Percentiles rank a stretch among this genome's conserved stretches.
Conservation (phyloP, 2,797 vertebrate species). For the Leptatherina wallacei region DNA sequence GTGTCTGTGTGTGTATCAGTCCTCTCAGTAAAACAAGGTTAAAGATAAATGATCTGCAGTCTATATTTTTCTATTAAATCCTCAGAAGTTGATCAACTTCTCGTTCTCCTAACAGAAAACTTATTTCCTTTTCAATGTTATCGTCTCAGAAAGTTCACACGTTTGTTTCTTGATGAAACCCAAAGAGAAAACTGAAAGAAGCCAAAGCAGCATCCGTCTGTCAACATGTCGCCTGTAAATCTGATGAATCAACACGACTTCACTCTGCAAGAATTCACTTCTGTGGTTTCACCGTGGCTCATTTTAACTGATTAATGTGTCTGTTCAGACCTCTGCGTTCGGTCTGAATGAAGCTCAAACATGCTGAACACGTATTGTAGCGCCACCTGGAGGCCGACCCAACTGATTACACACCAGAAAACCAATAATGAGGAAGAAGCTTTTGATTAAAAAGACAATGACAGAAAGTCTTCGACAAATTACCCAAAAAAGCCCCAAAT, state of each 20-base stretch:
- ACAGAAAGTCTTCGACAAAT: too few species aligned
- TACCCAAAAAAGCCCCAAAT: too few species aligned
- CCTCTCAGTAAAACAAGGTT: too few species aligned
- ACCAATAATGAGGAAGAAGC: neutral
- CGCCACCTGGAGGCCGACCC: constrained; percentile 34
- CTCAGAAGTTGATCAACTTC: too few species aligned
- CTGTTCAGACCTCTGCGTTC: neutral
- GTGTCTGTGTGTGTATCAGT: too few species aligned
- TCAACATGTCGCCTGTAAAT: constrained; percentile 8
- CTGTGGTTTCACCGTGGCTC: constrained; percentile 2
- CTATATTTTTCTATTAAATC: too few species aligned
- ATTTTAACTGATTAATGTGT: neutral
- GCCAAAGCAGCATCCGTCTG: neutral
- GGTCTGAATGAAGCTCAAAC: neutral
- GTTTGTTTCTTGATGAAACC: too few species aligned
- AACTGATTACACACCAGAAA: neutral
- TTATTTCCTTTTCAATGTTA: neutral
- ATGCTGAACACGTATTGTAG: constrained; percentile 12
- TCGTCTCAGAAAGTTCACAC: neutral
- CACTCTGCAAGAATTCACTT: constrained; percentile 15
- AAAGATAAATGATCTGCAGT: too few species aligned
- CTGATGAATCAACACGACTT: constrained; percentile 2
- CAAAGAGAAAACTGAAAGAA: too few species aligned
- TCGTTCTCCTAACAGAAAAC: neutral
- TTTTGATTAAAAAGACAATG: too few species aligned